Conservation (phyloP, 1,140 invertebrate species). For the Apolygus lucorum region DNA sequence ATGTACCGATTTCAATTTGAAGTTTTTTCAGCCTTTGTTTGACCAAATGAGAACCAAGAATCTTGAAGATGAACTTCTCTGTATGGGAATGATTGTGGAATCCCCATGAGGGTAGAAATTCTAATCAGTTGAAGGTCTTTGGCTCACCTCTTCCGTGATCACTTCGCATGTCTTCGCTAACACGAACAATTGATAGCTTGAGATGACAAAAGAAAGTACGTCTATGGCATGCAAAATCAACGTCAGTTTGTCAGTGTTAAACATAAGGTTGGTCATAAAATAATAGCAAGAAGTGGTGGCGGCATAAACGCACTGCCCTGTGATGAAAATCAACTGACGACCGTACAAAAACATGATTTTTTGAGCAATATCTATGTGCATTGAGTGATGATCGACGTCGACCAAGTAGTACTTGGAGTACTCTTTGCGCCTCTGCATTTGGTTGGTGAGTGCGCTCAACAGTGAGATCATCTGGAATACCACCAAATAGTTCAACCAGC, state of each 20-base stretch:
- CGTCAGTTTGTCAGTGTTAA: background rate
- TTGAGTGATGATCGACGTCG: background rate
- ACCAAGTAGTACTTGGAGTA: background rate
- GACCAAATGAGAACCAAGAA: no score
- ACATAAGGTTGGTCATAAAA: background rate
- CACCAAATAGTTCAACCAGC: slow-evolving; percentile 1
- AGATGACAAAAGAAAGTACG: background rate
- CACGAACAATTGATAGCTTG: background rate
- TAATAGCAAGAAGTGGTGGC: slow-evolving; percentile 3
- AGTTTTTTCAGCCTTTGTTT: no score
- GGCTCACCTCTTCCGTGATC: background rate
- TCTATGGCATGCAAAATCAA: background rate
- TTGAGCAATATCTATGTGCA: background rate
- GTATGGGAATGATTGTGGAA: no score
- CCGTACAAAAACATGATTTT: background rate
- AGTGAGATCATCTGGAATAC: background rate
- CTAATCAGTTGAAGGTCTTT: no score
- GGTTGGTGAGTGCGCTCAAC: background rate
- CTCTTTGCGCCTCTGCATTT: background rate
- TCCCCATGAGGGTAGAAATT: no score
- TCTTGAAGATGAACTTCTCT: no score
- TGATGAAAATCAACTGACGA: background rate
- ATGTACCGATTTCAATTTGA: no score
- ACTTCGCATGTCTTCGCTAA: background rate
- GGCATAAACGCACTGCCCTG: background rate